Evolutionary conservation across 2,113 vertebrate species (phyloP).

Genomic region (Sorex araneus): DNA sequence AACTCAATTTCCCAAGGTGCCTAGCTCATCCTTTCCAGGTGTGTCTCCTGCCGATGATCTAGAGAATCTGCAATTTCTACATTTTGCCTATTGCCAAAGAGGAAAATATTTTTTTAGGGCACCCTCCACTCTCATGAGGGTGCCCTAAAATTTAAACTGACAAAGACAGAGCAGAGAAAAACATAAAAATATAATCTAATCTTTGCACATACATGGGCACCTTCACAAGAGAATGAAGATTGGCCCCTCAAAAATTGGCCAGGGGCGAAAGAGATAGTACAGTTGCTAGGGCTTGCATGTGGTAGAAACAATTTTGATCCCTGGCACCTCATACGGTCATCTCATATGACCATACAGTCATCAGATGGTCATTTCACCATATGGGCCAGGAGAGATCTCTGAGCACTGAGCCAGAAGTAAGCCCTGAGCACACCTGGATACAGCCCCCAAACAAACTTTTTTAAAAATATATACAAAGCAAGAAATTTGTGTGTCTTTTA

Average conservation of each 20-base stretch:
- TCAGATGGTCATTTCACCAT: too few relatives aligned
- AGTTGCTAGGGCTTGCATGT: too few relatives aligned
- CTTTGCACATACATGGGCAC: not conserved
- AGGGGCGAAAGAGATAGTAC: not conserved
- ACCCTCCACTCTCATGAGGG: not conserved
- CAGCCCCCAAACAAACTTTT: too few relatives aligned
- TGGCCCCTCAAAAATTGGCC: not conserved
- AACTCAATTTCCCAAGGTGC: not conserved
- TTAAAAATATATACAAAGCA: not conserved
- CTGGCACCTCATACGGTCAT: too few relatives aligned
- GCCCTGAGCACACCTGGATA: too few relatives aligned
- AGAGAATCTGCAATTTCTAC: not conserved
- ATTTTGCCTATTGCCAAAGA: not conserved
- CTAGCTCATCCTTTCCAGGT: not conserved
- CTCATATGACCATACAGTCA: too few relatives aligned
- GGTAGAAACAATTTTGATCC: too few relatives aligned
- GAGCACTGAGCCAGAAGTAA: too few relatives aligned
- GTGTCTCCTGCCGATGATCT: not conserved
- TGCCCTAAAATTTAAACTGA: slow-evolving; percentile 4
- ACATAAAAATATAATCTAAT: not conserved
- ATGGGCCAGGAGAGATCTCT: too few relatives aligned
- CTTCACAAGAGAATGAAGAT: not conserved
- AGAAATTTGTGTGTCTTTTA: not conserved
- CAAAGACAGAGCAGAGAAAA: not conserved
- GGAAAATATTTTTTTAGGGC: not conserved